Evolutionary conservation across 2,113 vertebrate genomes (phyloP), one percentile per base, ranked within the genome.

Genomic region (Bujurquina vittata): DNA sequence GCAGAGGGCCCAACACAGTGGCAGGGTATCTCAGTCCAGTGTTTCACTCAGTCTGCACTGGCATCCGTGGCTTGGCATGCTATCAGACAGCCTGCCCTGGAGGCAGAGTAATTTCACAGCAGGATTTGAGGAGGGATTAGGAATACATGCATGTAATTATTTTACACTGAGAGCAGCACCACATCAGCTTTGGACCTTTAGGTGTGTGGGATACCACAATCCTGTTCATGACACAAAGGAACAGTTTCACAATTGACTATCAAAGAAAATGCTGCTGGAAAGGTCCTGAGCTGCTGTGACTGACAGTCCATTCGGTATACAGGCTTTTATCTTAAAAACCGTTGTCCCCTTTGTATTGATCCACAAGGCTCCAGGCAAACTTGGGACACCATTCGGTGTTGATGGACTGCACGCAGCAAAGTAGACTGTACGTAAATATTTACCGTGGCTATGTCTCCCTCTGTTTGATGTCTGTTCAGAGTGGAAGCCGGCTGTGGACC

Each of bases 401-500:
- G n/a, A 67, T 3, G 33, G 17, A 46, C 62, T 26, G 2, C 10
- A n/a, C 56, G 35, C 49, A 18, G 57, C 57, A 40, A 18, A 29
- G 11, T 76, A 10, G 35, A 82, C 31, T 10, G 54, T 35, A 55
- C 49, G 59, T 79, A 72, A 86, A 86, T 89, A 84, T 92, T 91
- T 84, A 72, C 81, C 14, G 5, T 84, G 31, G 17, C 22, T 79
- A n/a, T 75, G 5, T 61, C 46, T 67, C 10, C 23, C 1, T 79
- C 26, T 84, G 14, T 87, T 75, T 88, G 56, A 49, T 79, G 26
- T 88, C 10, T 83, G 67, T 26, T 62, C 84, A 96, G 96, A 96
- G 55, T 96, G 96, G 96, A 95, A 93, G 69, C 95, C 92, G 10
- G 95, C 95, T 5, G 92, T 96, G 63, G 87, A 93, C 1, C 77